Conservation (phyloP, 2,888 invertebrate genomes). For the Callosobruchus maculatus region DNA sequence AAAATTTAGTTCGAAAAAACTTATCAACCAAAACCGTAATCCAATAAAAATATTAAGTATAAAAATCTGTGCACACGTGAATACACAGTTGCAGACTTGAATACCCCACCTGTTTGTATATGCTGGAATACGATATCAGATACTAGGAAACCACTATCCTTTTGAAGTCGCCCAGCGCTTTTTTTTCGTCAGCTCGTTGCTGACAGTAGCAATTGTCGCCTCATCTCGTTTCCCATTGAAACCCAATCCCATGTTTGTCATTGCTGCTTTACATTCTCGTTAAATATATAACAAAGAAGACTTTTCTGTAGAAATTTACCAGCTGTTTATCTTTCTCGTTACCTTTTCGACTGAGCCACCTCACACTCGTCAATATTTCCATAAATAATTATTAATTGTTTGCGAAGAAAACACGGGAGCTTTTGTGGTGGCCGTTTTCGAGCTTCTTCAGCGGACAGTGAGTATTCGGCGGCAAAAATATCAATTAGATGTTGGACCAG, state of each 20-base stretch:
- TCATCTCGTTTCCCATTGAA: constrained; percentile 11
- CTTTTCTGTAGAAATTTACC: constrained; percentile 24
- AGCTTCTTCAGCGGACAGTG: background rate
- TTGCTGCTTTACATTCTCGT: constrained; percentile 24
- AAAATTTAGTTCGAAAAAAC: too few species aligned
- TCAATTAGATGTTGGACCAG: background rate
- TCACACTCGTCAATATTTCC: background rate
- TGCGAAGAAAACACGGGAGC: background rate
- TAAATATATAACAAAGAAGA: constrained; percentile 31
- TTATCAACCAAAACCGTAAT: too few species aligned
- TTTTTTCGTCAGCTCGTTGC: background rate
- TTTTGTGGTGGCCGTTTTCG: background rate
- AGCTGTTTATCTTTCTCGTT: background rate
- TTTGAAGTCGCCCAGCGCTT: background rate
- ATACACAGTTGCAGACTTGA: background rate
- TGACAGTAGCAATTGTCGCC: constrained; percentile 3
- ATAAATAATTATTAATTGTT: background rate
- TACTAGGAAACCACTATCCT: background rate
- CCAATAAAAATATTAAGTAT: background rate
- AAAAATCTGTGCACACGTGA: background rate
- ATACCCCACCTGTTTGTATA: background rate
- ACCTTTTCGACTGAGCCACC: background rate
- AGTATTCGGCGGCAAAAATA: background rate
- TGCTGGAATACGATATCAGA: background rate
- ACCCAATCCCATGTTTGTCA: constrained; percentile 17